Evolutionary conservation across 2,888 invertebrate species (phyloP).

Genomic region (Trissoscelio sp.): DNA sequence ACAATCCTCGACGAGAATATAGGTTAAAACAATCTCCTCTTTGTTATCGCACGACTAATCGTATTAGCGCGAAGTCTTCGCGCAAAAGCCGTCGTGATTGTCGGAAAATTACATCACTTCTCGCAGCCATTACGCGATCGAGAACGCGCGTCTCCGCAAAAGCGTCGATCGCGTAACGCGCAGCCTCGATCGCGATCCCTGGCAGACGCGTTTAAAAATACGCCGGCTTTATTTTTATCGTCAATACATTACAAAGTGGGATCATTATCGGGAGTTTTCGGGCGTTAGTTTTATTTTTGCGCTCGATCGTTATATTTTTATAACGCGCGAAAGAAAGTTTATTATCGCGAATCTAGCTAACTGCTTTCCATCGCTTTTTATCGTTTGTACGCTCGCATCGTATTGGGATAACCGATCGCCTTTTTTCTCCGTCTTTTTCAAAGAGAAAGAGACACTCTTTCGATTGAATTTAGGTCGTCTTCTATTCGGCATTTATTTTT

Average conservation of each 20-base stretch:
- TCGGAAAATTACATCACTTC: conserved; percentile 53
- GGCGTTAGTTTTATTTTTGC: conserved; percentile 22
- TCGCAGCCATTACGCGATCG: conserved; percentile 54
- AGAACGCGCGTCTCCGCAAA: conserved; percentile 44
- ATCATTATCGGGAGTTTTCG: conserved; percentile 7
- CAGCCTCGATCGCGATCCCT: conserved; percentile 48
- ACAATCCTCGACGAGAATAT: conserved; percentile 15
- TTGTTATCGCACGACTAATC: conserved; percentile 49
- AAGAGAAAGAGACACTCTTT: no score
- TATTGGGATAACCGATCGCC: not conserved
- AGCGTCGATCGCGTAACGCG: conserved; percentile 57
- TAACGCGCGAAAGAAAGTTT: not conserved
- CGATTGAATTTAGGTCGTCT: conserved; percentile 57
- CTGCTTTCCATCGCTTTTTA: conserved; percentile 1
- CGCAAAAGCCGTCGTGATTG: conserved; percentile 30
- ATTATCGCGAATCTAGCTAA: not conserved
- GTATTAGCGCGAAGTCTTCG: conserved; percentile 25
- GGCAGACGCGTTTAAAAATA: conserved; percentile 49
- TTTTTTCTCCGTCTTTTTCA: not conserved
- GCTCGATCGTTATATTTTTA: not conserved
- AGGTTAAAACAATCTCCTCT: conserved; percentile 30
- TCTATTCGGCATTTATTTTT: conserved; percentile 57
- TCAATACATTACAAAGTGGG: conserved; percentile 3
- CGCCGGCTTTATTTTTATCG: conserved; percentile 47
- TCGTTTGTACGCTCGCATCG: no score